A percentile compares a stretch with the other conserved stretches of the same genome.
Conservation (phyloP, 2,113 vertebrate genomes). For the Salvelinus fontinalis region DNA sequence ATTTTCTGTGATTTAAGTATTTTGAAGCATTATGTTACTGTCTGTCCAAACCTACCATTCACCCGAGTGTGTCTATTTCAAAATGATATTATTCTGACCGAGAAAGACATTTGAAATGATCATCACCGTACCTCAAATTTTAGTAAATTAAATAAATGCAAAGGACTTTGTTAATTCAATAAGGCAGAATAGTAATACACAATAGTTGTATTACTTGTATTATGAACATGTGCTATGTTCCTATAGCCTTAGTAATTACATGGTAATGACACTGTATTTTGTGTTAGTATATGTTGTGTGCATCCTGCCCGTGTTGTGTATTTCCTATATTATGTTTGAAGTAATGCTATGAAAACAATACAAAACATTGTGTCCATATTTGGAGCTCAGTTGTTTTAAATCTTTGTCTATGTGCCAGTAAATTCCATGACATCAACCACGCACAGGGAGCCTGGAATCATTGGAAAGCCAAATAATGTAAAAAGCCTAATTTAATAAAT, state of each 20-base stretch:
- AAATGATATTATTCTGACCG: too few species aligned
- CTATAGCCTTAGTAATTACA: background rate
- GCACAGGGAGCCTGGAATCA: background rate
- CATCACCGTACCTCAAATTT: too few species aligned
- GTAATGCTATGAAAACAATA: too few species aligned
- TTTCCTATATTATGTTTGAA: background rate
- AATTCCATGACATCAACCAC: background rate
- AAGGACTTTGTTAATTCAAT: background rate
- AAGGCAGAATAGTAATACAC: too few species aligned
- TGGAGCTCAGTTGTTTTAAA: background rate
- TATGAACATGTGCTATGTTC: background rate
- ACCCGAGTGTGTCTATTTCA: too few species aligned
- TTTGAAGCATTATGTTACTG: too few species aligned
- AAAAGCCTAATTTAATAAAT: constrained; percentile 14
- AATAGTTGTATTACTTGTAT: background rate
- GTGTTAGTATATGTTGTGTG: background rate
- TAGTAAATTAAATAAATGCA: background rate
- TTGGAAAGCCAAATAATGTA: background rate
- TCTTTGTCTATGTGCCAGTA: background rate
- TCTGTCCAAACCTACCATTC: too few species aligned
- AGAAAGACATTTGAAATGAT: too few species aligned
- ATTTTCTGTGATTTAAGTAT: too few species aligned
- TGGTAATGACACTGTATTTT: too few species aligned
- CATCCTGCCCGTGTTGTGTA: background rate
- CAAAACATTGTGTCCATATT: background rate